phyloP scores from a whole-genome alignment of 2,797 vertebrate species.

The Labroides dimidiatus region DNA sequence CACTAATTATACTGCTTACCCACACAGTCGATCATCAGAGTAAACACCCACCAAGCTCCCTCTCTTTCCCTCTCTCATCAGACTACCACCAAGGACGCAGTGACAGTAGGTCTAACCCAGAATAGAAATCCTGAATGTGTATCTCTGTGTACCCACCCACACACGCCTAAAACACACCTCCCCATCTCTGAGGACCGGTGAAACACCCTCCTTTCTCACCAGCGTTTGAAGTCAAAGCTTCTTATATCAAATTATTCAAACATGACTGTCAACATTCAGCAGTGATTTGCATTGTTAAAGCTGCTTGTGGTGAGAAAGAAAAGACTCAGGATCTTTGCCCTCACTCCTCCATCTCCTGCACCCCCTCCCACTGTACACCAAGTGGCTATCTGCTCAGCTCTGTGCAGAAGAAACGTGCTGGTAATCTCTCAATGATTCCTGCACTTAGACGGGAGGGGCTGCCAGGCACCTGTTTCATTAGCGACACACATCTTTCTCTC shows the following conservation, averaged over 20 bases:
- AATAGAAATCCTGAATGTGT: constrained; percentile 39
- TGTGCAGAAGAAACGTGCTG: constrained; percentile 58
- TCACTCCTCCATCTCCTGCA: background rate
- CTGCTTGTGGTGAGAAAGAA: constrained; percentile 33
- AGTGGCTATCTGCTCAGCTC: constrained; percentile 51
- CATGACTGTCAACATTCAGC: constrained; percentile 51
- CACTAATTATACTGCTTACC: constrained; percentile 79
- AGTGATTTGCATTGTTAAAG: constrained; percentile 68
- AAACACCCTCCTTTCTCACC: constrained; percentile 38
- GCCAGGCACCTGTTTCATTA: constrained; percentile 86
- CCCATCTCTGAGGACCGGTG: constrained; percentile 4
- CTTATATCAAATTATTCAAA: constrained; percentile 57
- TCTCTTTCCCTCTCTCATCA: constrained; percentile 42
- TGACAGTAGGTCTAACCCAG: constrained; percentile 50
- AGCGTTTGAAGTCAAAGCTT: constrained; percentile 58
- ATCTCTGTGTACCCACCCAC: constrained; percentile 24
- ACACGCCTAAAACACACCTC: constrained; percentile 11
- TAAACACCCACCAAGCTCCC: constrained; percentile 71
- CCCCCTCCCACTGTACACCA: constrained; percentile 30
- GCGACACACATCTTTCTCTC: constrained; percentile 77
- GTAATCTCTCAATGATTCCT: constrained; percentile 80
- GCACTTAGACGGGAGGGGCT: constrained; percentile 66
- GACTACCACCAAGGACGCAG: constrained; percentile 58
- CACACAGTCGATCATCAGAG: constrained; percentile 72
- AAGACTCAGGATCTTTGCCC: constrained; percentile 38